Base-by-base conservation (phyloP, 2,113 vertebrate species). In the Pan troglodytes region DNA sequence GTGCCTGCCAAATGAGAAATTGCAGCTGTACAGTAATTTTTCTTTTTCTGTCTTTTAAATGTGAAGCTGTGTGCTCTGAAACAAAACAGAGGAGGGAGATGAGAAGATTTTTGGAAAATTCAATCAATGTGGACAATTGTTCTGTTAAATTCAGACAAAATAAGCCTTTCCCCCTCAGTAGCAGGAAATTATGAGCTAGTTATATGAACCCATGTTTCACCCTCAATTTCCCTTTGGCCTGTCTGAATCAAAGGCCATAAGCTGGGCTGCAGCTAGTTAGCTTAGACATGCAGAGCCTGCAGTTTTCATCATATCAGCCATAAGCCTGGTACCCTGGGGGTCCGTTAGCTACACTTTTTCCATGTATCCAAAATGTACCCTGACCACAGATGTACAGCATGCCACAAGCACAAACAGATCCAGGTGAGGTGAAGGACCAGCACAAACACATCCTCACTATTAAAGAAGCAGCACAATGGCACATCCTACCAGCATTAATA, bases 71-170 rank as follows among this genome's bases (percentile, higher is more conserved):
- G 67, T 72, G 70, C 88, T 96, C 96, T 96, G 92, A 96, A 91
- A 97, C 90, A 95, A 96, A 97, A 95, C 43, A 7, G 67, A 90
- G 61, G 64, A 96, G 50, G 27, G 70, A 91, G 83, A 96, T 93
- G 86, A 97, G 93, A 94, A 92, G 72, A 59, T 61, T 95, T 94
- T 88, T 79, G 61, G 80, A 95, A 81, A 95, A 98, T 92, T 94
- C 93, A 97, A 95, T 97, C 96, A 96, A 83, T 16, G 8, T 38
- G 43, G 92, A 96, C n/a, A 88, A 96, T 67, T 81, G 38, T 94
- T 96, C 90, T 85, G 73, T 78, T 95, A 96, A 97, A 95, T 95
- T 93, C 88, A 96, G 80, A 97, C 23, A 96, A 94, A 96, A 92
- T 73, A 50, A 81, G 67, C 22, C 80, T 92, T 90, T 75, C 45